These are phyloP conservation scores for Nothobranchius furzeri DNA, from an alignment of 2,113 vertebrate genomes.

Conservation along the genomic window DNA sequence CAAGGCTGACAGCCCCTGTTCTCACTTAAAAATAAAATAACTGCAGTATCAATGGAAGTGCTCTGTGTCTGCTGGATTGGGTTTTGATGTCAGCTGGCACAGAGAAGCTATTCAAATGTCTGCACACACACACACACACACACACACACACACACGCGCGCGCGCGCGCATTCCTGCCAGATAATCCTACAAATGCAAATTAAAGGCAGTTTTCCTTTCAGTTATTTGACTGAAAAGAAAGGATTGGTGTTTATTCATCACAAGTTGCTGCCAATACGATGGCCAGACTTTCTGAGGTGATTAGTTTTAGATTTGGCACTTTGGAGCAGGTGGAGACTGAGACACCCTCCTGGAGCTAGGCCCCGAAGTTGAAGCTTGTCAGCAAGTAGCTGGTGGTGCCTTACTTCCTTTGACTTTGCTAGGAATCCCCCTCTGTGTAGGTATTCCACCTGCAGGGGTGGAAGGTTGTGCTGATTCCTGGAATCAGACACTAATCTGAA, in stretches of 20 bases:
- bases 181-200: constrained; percentile 50
- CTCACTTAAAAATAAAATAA: constrained; percentile 11
- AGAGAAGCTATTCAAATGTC: constrained; percentile 41
- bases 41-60: constrained; percentile 44
- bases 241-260: constrained; percentile 32
- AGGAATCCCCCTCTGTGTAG: no score
- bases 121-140: constrained; percentile 21
- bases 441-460: no score
- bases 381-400: no score
- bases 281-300: no score
- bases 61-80: constrained; percentile 33
- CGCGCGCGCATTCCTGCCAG: background rate
- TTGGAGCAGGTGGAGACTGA: no score
- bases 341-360: no score
- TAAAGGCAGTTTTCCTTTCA: constrained; percentile 9
- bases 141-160: constrained; percentile 7
- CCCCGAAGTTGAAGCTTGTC: no score
- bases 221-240: background rate
- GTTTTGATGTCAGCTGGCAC: constrained; percentile 49
- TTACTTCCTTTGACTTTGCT: no score
- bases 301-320: no score
- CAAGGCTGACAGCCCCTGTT: constrained; percentile 31
- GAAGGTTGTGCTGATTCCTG: no score
- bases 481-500: no score
- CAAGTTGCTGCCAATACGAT: no score